Evolutionary conservation across 2,888 invertebrate genomes (phyloP).

Genomic region (Spodoptera littoralis): DNA sequence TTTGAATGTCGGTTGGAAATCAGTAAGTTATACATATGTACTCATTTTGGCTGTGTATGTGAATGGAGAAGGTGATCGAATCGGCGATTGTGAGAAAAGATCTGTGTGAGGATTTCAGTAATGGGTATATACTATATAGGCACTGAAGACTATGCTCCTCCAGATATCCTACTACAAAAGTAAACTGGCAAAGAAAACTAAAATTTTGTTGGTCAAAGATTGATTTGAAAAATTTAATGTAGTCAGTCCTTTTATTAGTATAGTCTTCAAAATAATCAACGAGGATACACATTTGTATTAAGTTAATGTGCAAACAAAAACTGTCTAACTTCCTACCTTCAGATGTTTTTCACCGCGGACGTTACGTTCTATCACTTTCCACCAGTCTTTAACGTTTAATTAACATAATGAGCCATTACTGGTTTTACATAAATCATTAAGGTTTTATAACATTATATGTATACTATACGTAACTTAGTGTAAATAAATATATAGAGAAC

Average conservation of each 20-base stretch:
- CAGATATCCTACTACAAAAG: not conserved
- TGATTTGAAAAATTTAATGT: too few species aligned
- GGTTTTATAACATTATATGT: constrained; percentile 26
- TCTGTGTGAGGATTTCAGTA: not conserved
- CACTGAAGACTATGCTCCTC: not conserved
- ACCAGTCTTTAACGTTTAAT: constrained; percentile 32
- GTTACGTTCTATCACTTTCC: constrained; percentile 36
- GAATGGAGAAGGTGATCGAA: constrained; percentile 8
- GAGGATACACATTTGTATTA: too few species aligned
- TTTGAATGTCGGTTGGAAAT: constrained; percentile 45
- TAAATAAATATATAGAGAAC: not conserved
- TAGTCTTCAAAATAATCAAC: too few species aligned
- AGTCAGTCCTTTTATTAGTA: too few species aligned
- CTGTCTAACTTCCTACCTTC: constrained; percentile 4
- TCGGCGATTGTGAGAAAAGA: too few species aligned
- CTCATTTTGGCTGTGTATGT: not conserved
- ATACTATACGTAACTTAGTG: constrained; percentile 10
- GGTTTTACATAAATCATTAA: constrained; percentile 32
- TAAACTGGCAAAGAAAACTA: too few species aligned
- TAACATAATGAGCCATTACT: constrained; percentile 44
- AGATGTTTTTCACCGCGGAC: constrained; percentile 24
- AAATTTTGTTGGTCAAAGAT: too few species aligned
- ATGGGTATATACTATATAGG: too few species aligned
- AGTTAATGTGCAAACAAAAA: not conserved
- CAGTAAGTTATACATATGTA: constrained; percentile 9